Base-by-base conservation (phyloP, 2,797 vertebrate genomes). In the Notolabrus celidotus region DNA sequence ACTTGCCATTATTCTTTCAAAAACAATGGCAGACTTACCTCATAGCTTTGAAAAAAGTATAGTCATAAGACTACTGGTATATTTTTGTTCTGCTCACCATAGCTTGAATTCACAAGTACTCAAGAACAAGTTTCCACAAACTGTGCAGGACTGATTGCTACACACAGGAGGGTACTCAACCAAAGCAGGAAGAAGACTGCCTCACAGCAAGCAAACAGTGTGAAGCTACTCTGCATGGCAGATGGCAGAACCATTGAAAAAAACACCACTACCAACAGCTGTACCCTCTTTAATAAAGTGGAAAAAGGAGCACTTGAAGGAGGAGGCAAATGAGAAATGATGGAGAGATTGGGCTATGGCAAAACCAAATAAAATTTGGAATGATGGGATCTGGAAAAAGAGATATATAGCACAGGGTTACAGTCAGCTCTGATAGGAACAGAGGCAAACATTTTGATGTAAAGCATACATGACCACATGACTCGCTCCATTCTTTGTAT, bases 151-250 rank as follows among this genome's bases (percentile, higher is more conserved):
- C 51, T 67, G 57, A 79, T 80, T 65, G 49, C 34, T 2, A 9
- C 53, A 80, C 70, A 77, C 64, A 79, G 58, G 47, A 56, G 61
- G 36, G 49, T 59, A 58, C 55, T 82, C 50, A 69, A 71, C 62
- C 66, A 73, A 57, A 80, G 46, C 63, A 80, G 71, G 74, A 67
- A 72, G 50, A 65, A 47, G 50, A 38, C 51, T 49, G 65, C 23
- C 53, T 69, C 19, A 25, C n/a, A 77, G 60, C 2, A n/a, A 74
- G 42, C 31, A 45, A 82, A 69, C 61, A 73, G 62, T 76, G 46
- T 76, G 63, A 61, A 33, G 43, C 68, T 70, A 23, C 65, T 75
- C 47, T 57, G 45, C 59, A 80, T 43, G 49, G 54, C 75, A 81
- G 75, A 85, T 75, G 73, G 67, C 10, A 7, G 14, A 79, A 72